Evolutionary conservation across 2,797 vertebrate species (phyloP).

Genomic region (Schizothorax lantsangensis): DNA sequence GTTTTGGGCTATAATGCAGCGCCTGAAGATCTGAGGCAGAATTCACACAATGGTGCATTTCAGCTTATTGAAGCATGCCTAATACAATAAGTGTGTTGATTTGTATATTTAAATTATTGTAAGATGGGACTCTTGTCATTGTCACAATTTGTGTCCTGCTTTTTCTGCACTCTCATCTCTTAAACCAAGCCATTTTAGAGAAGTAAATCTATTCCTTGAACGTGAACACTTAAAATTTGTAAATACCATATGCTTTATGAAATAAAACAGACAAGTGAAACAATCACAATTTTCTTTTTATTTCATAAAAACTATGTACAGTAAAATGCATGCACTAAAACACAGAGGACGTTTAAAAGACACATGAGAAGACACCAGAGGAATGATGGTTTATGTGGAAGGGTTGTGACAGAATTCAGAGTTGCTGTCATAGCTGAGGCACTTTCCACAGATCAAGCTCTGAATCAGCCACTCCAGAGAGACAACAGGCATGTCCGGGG

Average conservation of each 20-base stretch:
- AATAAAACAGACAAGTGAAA: constrained; percentile 81
- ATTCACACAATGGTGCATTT: not conserved
- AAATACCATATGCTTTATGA: constrained; percentile 46
- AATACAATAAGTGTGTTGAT: not conserved
- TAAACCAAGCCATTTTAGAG: not conserved
- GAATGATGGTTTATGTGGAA: constrained; percentile 59
- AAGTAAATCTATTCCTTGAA: not conserved
- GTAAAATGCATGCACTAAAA: constrained; percentile 78
- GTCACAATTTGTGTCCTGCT: not conserved
- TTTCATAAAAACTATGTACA: constrained; percentile 97
- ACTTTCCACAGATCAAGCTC: constrained; percentile 89
- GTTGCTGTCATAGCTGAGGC: constrained; percentile 83
- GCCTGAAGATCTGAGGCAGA: not conserved
- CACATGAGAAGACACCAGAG: constrained; percentile 22
- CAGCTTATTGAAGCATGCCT: not conserved
- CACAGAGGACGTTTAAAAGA: constrained; percentile 66
- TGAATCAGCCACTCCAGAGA: constrained; percentile 96
- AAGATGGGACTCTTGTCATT: not conserved
- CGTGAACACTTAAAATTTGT: not conserved
- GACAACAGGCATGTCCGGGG: constrained; percentile 86
- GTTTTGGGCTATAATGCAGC: constrained; percentile 62
- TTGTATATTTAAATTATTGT: constrained; percentile 5
- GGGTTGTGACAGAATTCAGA: constrained; percentile 86
- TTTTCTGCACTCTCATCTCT: not conserved
- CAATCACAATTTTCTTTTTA: constrained; percentile 89